Evolutionary conservation across 2,797 vertebrate genomes (phyloP), one percentile per base, ranked within the genome.

Genomic region (Cuniculus paca): DNA sequence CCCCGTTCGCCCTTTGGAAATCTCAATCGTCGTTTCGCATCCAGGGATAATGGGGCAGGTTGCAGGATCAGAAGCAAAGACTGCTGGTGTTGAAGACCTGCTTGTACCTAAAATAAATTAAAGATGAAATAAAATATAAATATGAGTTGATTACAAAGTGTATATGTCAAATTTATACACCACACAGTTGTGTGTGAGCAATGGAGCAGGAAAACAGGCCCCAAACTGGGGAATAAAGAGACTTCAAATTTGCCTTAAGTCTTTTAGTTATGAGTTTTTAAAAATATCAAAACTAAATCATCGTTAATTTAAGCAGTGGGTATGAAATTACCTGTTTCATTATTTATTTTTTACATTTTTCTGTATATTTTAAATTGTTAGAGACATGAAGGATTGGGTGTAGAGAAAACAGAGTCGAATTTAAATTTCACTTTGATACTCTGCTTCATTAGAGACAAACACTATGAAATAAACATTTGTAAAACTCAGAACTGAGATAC

Each of bases 41-140:
- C 99, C 99, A 24, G 99, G 99, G 97, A 99, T 99, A 97, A 99
- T 99, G 95, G 99, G 99, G 97, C 99, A 99, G 74, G 99, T 99
- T 48, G 99, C 95, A 26, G 99, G 99, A 97, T 99, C 99, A 19
- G 99, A 99, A 77, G 98, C 98, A 98, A 99, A 98, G 0, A 99
- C 98, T 6, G 99, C 99, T 54, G 99, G 99, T 93, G 99, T 99
- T 78, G 99, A 99, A 1, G 99, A 99, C 96, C 99, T 99, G 96
- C 99, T 99, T 28, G 98, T 98, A 96, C 98, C 99, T 99, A 97
- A 95, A 94, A 9, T 78, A 93, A 4, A 28, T 91, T 36, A 60
- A 61, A 77, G 56, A 91, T 48, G 36, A 83, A 95, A 96, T 4
- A 20, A 28, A 91, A 50, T 13, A 70, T 48, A 90, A 93, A 94